Evolutionary conservation across 2,113 vertebrate genomes (phyloP).

Genomic region (Irena cyanogastra): DNA sequence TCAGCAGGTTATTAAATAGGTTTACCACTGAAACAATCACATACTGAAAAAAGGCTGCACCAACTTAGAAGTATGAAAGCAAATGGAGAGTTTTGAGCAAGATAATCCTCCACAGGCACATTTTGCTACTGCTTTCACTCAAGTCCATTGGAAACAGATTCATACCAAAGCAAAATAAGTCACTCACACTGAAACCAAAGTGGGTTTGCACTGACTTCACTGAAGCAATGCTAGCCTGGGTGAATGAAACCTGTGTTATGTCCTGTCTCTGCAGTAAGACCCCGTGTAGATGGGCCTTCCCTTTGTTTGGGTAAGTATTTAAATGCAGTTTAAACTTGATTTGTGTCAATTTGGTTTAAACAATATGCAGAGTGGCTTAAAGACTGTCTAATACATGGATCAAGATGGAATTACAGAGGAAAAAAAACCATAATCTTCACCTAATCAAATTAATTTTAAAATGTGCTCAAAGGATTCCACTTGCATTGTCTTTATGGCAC

Average conservation of each 20-base stretch:
- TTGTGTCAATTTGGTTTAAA: neutral
- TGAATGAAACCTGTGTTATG: neutral
- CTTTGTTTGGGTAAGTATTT: neutral
- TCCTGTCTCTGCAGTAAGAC: neutral
- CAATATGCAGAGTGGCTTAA: neutral
- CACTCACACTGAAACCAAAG: neutral
- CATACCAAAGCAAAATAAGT: neutral
- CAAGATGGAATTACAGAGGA: neutral
- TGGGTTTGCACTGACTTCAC: neutral
- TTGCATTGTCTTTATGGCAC: neutral
- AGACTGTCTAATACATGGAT: neutral
- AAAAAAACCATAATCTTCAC: neutral
- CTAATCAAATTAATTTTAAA: neutral
- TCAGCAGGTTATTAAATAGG: neutral
- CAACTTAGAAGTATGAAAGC: neutral
- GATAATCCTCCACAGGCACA: neutral
- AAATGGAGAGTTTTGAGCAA: neutral
- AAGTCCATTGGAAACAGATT: neutral
- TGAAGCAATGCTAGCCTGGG: neutral
- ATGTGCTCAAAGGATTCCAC: neutral
- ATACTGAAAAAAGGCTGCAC: neutral
- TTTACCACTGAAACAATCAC: neutral
- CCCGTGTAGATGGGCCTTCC: neutral
- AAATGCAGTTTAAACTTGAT: neutral
- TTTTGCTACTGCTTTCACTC: neutral